Evolutionary conservation across 2,888 invertebrate genomes (phyloP).

Genomic region (Drosophila setosimentum): DNA sequence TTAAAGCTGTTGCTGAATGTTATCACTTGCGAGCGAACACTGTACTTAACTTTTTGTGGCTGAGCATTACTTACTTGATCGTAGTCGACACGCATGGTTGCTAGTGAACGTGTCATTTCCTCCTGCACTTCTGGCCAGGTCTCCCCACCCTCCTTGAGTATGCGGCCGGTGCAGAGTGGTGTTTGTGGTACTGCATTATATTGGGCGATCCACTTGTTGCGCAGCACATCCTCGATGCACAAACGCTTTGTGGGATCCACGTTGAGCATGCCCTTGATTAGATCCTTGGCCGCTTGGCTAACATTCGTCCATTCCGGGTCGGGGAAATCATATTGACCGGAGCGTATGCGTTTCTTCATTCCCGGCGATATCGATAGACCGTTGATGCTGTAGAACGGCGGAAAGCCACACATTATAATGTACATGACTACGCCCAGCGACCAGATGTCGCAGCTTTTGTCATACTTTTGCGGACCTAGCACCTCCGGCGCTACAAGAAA

Average conservation of each 20-base stretch:
- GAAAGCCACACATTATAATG: constrained; percentile 98
- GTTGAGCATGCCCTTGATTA: constrained; percentile 97
- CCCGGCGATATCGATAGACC: constrained; percentile 99
- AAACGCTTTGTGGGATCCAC: constrained; percentile 96
- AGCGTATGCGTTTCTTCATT: constrained; percentile 95
- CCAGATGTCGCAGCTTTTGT: constrained; percentile 99
- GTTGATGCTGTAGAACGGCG: constrained; percentile 99
- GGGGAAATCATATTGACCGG: constrained; percentile 99
- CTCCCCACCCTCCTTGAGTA: constrained; percentile 95
- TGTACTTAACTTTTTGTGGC: neutral
- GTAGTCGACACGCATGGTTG: constrained; percentile 99
- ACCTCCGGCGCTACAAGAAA: constrained; percentile 89
- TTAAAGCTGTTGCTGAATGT: neutral
- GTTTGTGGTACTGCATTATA: constrained; percentile 97
- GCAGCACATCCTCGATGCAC: constrained; percentile 95
- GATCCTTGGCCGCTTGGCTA: constrained; percentile 96
- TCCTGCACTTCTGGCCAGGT: constrained; percentile 99
- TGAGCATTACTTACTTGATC: constrained; percentile 88
- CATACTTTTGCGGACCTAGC: constrained; percentile 98
- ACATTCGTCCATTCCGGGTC: constrained; percentile 98
- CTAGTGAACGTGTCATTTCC: constrained; percentile 98
- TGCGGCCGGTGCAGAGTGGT: constrained; percentile 95
- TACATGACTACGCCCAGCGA: constrained; percentile 99
- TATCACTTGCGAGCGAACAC: neutral
- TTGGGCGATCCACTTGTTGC: constrained; percentile 93